These are phyloP conservation scores for Synergus umbraculus DNA, from an alignment of 2,888 invertebrate species.

Conservation along the genomic window DNA sequence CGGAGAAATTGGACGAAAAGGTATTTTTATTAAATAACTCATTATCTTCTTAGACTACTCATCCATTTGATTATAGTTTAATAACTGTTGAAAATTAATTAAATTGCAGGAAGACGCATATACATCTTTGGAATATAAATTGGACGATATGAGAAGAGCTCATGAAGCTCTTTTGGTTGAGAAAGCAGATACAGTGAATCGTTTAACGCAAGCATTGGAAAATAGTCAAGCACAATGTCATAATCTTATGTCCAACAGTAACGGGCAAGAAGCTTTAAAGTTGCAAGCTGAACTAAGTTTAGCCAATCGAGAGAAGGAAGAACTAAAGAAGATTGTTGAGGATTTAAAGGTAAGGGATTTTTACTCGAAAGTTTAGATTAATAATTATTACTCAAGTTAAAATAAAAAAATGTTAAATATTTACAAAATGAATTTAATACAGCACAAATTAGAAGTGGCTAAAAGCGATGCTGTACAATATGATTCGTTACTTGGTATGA, in stretches of 20 bases:
- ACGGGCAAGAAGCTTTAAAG: constrained; percentile 78
- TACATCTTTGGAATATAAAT: constrained; percentile 67
- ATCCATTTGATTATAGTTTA: constrained; percentile 9
- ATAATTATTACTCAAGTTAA: not conserved
- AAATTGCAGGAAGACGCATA: constrained; percentile 67
- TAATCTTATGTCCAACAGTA: constrained; percentile 77
- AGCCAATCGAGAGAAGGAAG: constrained; percentile 79
- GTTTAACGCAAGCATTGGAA: constrained; percentile 81
- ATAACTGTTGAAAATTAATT: constrained; percentile 28
- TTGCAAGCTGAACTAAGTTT: constrained; percentile 78
- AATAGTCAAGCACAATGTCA: constrained; percentile 80
- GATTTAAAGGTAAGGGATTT: constrained; percentile 65
- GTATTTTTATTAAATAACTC: constrained; percentile 53
- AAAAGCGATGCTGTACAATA: constrained; percentile 68
- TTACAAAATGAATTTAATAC: constrained; percentile 45
- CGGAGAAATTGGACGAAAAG: constrained; percentile 74
- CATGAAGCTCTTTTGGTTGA: constrained; percentile 82
- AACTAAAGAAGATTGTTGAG: constrained; percentile 71
- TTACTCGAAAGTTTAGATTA: not conserved
- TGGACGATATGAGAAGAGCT: constrained; percentile 79
- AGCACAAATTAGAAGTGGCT: constrained; percentile 69
- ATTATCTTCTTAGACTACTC: not conserved
- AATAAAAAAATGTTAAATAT: not conserved
- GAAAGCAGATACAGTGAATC: constrained; percentile 82
- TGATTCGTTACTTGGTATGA: constrained; percentile 71